Conservation (phyloP, 1,140 invertebrate species). For the Drosophila pruinosa region DNA sequence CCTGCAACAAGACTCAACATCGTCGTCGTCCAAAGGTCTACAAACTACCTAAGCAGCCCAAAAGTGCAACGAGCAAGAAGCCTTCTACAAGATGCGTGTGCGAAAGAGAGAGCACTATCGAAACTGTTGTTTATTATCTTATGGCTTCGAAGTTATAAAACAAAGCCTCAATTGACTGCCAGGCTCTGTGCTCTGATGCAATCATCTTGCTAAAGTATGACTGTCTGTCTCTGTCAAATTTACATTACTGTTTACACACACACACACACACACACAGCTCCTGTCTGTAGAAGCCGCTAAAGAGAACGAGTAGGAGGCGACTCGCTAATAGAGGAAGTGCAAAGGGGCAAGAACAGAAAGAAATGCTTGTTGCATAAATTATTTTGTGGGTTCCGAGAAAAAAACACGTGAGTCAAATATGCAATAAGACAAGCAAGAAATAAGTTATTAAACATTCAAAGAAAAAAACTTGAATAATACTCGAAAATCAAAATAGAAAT, state of each 20-base stretch:
- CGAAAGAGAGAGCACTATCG: constrained; percentile 24
- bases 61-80: constrained; percentile 42
- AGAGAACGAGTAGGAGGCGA: neutral
- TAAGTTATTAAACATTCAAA: neutral
- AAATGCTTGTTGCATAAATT: constrained; percentile 9
- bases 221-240: constrained; percentile 25
- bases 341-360: constrained; percentile 4
- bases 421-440: constrained; percentile 5
- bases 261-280: constrained; percentile 11
- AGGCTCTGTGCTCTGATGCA: constrained; percentile 38
- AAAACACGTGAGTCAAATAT: constrained; percentile 26
- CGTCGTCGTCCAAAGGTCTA: constrained; percentile 41
- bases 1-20: constrained; percentile 41
- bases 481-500: neutral
- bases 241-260: constrained; percentile 36
- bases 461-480: neutral
- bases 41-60: constrained; percentile 71
- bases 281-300: constrained; percentile 32
- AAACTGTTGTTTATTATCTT: constrained; percentile 74
- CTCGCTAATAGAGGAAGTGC: constrained; percentile 31
- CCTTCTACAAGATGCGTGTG: constrained; percentile 1
- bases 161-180: constrained; percentile 78
- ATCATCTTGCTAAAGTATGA: constrained; percentile 34
- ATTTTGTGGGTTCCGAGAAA: constrained; percentile 7
- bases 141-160: constrained; percentile 76